These are phyloP conservation scores for Rhipidura dahli DNA, from an alignment of 2,113 vertebrate genomes.

Conservation along the genomic window DNA sequence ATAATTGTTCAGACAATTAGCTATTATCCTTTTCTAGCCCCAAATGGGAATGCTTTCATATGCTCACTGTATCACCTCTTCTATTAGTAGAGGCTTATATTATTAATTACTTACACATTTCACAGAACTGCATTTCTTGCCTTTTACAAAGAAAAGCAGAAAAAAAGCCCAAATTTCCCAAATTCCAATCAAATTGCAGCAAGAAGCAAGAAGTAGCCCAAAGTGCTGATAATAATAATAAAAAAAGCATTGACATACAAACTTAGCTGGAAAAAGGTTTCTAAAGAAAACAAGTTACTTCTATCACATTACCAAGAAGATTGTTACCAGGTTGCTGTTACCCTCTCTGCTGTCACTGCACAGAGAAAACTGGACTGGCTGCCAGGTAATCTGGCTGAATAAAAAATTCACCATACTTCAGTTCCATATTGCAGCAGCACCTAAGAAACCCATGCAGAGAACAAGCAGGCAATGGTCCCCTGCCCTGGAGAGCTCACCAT, in stretches of 20 bases:
- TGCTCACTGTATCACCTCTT: not conserved
- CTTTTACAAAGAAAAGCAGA: not conserved
- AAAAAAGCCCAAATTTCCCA: not conserved
- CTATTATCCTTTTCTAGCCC: not conserved
- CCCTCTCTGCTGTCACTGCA: not conserved
- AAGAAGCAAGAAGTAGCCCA: not conserved
- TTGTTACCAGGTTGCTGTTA: not conserved
- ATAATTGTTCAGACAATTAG: conserved; percentile 45
- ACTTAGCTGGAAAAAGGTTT: not conserved
- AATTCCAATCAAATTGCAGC: not conserved
- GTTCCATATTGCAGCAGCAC: not conserved
- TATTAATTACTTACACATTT: not conserved
- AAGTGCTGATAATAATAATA: not conserved
- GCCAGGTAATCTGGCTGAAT: not conserved
- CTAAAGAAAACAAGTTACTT: not conserved
- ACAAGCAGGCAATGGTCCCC: not conserved
- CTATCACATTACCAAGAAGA: not conserved
- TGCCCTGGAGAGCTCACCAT: not conserved
- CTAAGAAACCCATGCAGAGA: not conserved
- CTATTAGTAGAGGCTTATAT: not conserved
- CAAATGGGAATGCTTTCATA: conserved; percentile 12
- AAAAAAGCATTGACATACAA: not conserved
- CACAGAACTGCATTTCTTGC: not conserved
- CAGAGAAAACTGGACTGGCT: not conserved
- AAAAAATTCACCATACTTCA: not conserved